A percentile compares a stretch with the other conserved stretches of the same genome.
Evolutionary conservation across 2,797 vertebrate species (phyloP).

Genomic region (Poeciliopsis paucimaculata): DNA sequence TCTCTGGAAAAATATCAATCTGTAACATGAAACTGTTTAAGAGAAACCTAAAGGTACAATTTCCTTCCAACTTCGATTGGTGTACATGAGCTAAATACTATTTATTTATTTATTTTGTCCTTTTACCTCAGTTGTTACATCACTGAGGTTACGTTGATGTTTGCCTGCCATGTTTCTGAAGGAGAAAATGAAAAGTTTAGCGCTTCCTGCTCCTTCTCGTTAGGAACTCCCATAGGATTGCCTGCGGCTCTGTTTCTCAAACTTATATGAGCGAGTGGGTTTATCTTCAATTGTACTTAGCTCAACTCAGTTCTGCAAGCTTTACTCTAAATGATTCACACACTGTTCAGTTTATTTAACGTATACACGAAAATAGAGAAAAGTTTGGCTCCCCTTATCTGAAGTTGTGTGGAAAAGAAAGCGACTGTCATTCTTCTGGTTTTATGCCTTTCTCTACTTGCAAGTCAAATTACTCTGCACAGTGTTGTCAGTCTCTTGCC

Average conservation of each 20-base stretch:
- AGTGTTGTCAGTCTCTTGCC: not conserved
- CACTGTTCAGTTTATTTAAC: not conserved
- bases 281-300: constrained; percentile 34
- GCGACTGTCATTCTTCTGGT: not conserved
- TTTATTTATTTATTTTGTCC: not conserved
- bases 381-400: not conserved
- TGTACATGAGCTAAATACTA: constrained; percentile 2
- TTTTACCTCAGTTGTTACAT: constrained; percentile 8
- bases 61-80: not conserved
- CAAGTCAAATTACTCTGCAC: not conserved
- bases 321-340: not conserved
- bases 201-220: constrained; percentile 27
- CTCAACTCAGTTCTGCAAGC: constrained; percentile 22
- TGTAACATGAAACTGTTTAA: not conserved
- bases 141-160: not conserved
- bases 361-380: not conserved
- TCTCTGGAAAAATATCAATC: not conserved
- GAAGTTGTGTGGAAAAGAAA: not conserved
- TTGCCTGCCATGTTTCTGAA: constrained; percentile 24
- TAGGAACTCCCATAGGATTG: constrained; percentile 19
- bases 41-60: not conserved
- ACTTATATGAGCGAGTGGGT: constrained; percentile 13
- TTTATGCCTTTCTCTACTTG: constrained; percentile 7
- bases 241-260: constrained; percentile 13
- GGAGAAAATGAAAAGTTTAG: constrained; percentile 39